Evolutionary conservation across 2,888 invertebrate genomes (phyloP).

Genomic region (Tenodera sinensis): DNA sequence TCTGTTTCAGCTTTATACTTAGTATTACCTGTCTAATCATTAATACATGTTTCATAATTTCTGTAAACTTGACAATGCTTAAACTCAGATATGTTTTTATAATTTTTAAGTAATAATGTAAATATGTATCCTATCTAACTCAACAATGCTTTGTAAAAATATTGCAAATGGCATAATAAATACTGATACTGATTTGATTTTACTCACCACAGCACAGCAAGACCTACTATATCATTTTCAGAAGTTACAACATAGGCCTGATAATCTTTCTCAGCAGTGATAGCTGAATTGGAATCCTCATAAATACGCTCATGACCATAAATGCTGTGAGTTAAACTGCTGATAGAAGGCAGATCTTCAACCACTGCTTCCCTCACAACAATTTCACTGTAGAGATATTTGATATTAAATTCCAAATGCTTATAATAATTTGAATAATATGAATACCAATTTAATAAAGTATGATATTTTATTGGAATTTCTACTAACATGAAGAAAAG

Average conservation of each 20-base stretch:
- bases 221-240: conserved; percentile 49
- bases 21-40: no score
- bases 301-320: conserved; percentile 33
- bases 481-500: no score
- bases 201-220: conserved; percentile 49
- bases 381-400: conserved; percentile 12
- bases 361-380: conserved; percentile 5
- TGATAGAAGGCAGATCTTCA: conserved; percentile 2
- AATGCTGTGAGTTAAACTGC: conserved; percentile 35
- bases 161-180: no score
- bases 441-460: no score
- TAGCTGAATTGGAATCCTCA: conserved; percentile 36
- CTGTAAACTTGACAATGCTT: no score
- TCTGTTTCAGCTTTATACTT: no score
- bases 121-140: no score
- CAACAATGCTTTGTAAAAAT: no score
- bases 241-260: conserved; percentile 45
- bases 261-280: conserved; percentile 37
- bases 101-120: no score
- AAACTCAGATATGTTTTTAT: no score
- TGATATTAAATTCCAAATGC: neutral
- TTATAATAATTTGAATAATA: neutral
- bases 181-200: neutral
- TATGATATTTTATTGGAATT: no score
- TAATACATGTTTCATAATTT: no score